phyloP scores from a whole-genome alignment of 64 coral and sea anemone species.

The Pachyseris speciosa region DNA sequence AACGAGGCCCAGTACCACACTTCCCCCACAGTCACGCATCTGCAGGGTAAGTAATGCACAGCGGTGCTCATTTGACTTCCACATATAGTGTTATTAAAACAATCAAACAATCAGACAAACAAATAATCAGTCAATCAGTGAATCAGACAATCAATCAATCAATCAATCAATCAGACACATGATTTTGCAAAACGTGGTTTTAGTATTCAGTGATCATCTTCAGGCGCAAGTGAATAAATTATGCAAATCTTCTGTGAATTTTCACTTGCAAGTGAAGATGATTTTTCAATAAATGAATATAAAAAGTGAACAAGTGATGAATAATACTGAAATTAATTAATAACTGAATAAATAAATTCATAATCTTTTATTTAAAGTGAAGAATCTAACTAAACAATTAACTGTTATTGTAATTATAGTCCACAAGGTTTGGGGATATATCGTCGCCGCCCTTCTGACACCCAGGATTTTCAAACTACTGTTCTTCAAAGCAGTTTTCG shows the following conservation, averaged over 20 bases:
- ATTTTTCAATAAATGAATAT: neutral
- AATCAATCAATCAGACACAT: too few species aligned
- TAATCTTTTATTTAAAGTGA: neutral
- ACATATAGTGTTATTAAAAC: too few species aligned
- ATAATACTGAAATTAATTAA: neutral
- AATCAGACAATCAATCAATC: too few species aligned
- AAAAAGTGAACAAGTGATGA: neutral
- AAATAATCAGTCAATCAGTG: too few species aligned
- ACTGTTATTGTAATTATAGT: constrained; percentile 27
- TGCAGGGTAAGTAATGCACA: constrained; percentile 33
- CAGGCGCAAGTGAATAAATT: too few species aligned
- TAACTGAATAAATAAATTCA: neutral
- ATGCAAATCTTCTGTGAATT: too few species aligned
- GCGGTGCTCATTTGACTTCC: neutral
- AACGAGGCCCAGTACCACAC: constrained; percentile 7
- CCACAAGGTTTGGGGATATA: constrained; percentile 10
- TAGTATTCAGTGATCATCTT: too few species aligned
- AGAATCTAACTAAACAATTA: neutral
- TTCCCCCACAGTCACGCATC: constrained; percentile 6
- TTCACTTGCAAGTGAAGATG: neutral
- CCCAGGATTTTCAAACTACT: neutral
- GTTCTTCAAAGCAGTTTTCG: constrained; percentile 48
- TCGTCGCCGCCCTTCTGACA: neutral
- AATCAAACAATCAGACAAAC: too few species aligned
- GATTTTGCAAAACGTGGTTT: too few species aligned